Evolutionary conservation across 2,888 invertebrate species (phyloP).

Genomic region (Drosophila anceps): DNA sequence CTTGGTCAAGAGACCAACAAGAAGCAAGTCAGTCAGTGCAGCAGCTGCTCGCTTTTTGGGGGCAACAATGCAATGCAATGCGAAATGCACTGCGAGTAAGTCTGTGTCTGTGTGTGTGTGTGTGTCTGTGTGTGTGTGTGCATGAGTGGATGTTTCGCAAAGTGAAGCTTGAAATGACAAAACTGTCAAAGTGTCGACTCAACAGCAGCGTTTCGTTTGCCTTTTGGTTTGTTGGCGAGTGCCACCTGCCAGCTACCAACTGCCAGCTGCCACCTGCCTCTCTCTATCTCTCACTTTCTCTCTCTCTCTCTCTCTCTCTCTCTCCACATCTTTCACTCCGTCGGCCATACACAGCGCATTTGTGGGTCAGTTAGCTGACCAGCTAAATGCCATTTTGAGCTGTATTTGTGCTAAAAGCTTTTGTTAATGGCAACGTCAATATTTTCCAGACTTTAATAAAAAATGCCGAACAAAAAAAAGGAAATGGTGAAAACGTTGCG

Average conservation of each 20-base stretch:
- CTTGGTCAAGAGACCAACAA: constrained; percentile 17
- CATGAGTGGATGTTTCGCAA: constrained; percentile 26
- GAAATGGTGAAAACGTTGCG: constrained; percentile 44
- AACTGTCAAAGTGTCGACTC: constrained; percentile 73
- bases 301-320: not conserved
- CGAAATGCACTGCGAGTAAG: constrained; percentile 49
- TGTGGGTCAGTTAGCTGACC: constrained; percentile 19
- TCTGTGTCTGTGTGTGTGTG: not conserved
- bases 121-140: not conserved
- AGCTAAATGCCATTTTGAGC: constrained; percentile 53
- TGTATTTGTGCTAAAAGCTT: constrained; percentile 72
- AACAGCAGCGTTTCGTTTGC: constrained; percentile 21
- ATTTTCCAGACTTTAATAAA: constrained; percentile 63
- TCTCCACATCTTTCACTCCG: not conserved
- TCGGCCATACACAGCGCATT: not conserved
- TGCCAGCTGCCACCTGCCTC: not conserved
- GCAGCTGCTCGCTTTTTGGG: constrained; percentile 13
- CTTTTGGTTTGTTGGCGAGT: constrained; percentile 11
- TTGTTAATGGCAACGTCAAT: constrained; percentile 73
- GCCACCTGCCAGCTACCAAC: constrained; percentile 6
- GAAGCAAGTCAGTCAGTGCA: constrained; percentile 15
- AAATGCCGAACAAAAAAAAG: constrained; percentile 16
- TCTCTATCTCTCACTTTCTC: not conserved
- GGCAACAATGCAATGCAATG: constrained; percentile 68
- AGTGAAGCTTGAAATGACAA: constrained; percentile 68